A percentile compares a stretch with the other conserved stretches of the same genome.
phyloP scores from a whole-genome alignment of 2,888 invertebrate genomes.

The Ophion costatus region DNA sequence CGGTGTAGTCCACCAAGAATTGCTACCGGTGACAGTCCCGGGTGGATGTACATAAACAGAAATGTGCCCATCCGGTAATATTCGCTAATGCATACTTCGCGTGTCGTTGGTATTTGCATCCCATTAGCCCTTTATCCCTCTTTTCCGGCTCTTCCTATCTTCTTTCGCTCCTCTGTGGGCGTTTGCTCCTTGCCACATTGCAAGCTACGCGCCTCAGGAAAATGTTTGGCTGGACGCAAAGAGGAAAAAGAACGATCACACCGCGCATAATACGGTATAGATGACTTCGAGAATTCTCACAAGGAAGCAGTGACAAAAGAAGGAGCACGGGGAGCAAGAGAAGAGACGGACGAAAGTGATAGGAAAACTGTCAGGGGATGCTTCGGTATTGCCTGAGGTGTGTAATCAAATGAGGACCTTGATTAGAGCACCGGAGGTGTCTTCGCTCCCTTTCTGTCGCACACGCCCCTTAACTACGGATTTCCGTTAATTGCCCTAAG shows the following conservation, averaged over 20 bases:
- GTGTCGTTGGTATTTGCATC: conserved; percentile 53
- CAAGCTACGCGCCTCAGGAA: conserved; percentile 1
- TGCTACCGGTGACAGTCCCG: conserved; percentile 30
- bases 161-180: conserved; percentile 8
- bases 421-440: conserved; percentile 62
- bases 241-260: conserved; percentile 15
- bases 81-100: conserved; percentile 16
- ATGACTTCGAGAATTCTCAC: conserved; percentile 8
- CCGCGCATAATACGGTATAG: neutral
- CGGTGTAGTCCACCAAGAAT: conserved; percentile 24
- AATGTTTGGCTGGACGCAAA: conserved; percentile 36
- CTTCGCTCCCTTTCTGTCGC: conserved; percentile 37
- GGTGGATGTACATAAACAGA: conserved; percentile 3
- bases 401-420: conserved; percentile 62
- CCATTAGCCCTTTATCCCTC: conserved; percentile 48
- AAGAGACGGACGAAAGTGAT: conserved; percentile 31
- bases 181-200: neutral
- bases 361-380: conserved; percentile 33
- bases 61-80: conserved; percentile 21
- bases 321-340: conserved; percentile 7
- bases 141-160: conserved; percentile 27
- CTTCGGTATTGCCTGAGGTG: conserved; percentile 49
- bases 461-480: conserved; percentile 61
- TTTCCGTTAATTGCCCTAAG: conserved; percentile 65
- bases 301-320: conserved; percentile 26